Base-by-base conservation (phyloP, 2,888 invertebrate species). In the Odontothrips loti region DNA sequence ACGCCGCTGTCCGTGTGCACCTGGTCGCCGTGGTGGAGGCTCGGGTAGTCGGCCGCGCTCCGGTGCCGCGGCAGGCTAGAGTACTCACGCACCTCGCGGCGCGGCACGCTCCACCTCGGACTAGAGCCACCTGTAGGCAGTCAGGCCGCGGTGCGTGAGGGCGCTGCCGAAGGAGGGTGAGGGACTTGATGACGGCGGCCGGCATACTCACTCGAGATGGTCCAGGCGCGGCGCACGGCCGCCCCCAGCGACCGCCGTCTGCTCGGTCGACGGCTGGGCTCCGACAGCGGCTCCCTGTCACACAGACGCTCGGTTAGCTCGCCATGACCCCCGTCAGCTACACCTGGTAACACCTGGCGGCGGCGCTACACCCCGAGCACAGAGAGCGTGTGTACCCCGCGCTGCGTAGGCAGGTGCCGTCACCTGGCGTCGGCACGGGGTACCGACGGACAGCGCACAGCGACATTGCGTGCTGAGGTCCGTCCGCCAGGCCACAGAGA, bases 201-300 rank as follows among this genome's bases (percentile, higher is more conserved):
- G 15, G 43, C 0, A 63, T 78, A 86, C 89, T 89, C 86, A 93
- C 93, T 92, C 84, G 92, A 93, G 85, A 93, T 92, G 82, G 93
- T 93, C 92, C 92, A 93, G 82, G 93, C 92, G 82, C 93, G 89
- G 80, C 91, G 89, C 84, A 93, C 92, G 85, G 91, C 90, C 79
- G 92, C 90, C 58, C 91, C 90, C 80, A 88, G 84, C 83, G 85
- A 88, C 85, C 84, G 3, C 23, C 43, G 79, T 10, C 51, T 34
- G n/a, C 68, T 75, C 83, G n/a, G 84, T 82, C 34, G 81, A 81
- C 80, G 80, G 82, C 47, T 81, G 83, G 11, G 87, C 86, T 90
- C 88, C 89, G 86, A 85, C 90, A 86, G 84, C 90, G 68, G 82
- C 89, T 87, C 83, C 89, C 86, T 80, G 90, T 88, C 90, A 90